Conservation (phyloP, 2,888 invertebrate genomes). For the Ennomos quercinarius region DNA sequence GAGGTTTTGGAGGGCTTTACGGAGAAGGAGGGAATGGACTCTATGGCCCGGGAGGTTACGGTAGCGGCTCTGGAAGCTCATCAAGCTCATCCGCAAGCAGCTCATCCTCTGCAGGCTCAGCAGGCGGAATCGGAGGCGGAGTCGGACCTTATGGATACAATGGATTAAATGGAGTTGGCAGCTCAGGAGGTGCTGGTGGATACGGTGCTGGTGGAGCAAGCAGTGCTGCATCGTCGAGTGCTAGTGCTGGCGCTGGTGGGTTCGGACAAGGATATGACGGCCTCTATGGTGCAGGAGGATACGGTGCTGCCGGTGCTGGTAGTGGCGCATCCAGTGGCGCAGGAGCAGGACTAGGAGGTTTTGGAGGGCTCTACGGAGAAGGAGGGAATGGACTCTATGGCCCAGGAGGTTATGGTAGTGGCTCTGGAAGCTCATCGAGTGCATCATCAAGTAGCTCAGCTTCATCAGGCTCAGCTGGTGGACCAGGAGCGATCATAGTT, state of each 20-base stretch:
- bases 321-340: too few relatives aligned
- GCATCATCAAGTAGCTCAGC: too few relatives aligned
- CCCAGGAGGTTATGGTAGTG: too few relatives aligned
- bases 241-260: conserved; percentile 1
- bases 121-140: conserved; percentile 7
- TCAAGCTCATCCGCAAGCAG: background rate
- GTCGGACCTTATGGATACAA: conserved; percentile 10
- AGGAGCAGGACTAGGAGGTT: too few relatives aligned
- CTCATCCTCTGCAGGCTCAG: background rate
- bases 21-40: too few relatives aligned
- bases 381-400: background rate
- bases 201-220: background rate
- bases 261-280: too few relatives aligned
- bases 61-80: background rate
- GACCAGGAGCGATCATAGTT: too few relatives aligned
- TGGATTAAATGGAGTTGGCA: background rate
- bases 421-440: too few relatives aligned
- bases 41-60: background rate
- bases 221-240: background rate
- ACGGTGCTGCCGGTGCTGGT: background rate
- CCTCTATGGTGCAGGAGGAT: too few relatives aligned
- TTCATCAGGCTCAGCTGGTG: too few relatives aligned
- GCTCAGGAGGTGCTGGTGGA: background rate
- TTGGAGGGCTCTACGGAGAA: too few relatives aligned
- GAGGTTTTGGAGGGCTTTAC: too few relatives aligned